Conservation (phyloP, 1,140 invertebrate genomes). For the Eubasilissa regina region DNA sequence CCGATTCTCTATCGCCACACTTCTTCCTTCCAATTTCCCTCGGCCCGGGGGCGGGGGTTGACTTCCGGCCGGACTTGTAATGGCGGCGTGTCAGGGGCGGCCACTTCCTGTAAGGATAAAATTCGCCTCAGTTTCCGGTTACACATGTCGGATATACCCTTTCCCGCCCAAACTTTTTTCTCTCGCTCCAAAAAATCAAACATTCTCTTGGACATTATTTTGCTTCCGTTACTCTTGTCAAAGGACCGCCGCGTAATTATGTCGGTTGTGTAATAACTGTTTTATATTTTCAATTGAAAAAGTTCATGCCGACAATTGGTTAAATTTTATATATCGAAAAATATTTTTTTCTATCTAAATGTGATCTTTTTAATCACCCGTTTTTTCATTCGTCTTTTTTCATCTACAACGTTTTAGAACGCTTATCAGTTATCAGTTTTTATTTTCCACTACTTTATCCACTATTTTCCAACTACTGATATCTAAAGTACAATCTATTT, state of each 20-base stretch:
- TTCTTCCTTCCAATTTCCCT: constrained; percentile 39
- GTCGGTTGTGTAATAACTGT: too few relatives aligned
- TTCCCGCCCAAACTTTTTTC: constrained; percentile 30
- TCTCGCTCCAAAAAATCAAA: constrained; percentile 44
- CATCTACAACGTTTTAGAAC: too few relatives aligned
- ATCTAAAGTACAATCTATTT: too few relatives aligned
- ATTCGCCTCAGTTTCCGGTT: constrained; percentile 56
- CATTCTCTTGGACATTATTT: constrained; percentile 37
- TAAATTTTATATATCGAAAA: too few relatives aligned
- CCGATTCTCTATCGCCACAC: constrained; percentile 32
- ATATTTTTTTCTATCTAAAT: too few relatives aligned
- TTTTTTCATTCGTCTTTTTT: too few relatives aligned
- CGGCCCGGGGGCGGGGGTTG: constrained; percentile 3
- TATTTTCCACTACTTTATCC: too few relatives aligned
- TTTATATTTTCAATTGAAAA: too few relatives aligned
- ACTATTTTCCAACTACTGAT: too few relatives aligned
- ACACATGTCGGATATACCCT: constrained; percentile 54
- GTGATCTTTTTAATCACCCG: too few relatives aligned
- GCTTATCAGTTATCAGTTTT: too few relatives aligned
- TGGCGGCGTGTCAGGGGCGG: constrained; percentile 52
- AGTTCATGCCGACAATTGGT: too few relatives aligned
- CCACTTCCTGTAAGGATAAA: constrained; percentile 57
- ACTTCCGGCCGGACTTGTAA: constrained; percentile 55
- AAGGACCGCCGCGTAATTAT: not conserved
- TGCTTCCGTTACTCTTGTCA: constrained; percentile 37